Evolutionary conservation across 2,888 invertebrate genomes (phyloP).

Genomic region (Nemotelus nigrinus): DNA sequence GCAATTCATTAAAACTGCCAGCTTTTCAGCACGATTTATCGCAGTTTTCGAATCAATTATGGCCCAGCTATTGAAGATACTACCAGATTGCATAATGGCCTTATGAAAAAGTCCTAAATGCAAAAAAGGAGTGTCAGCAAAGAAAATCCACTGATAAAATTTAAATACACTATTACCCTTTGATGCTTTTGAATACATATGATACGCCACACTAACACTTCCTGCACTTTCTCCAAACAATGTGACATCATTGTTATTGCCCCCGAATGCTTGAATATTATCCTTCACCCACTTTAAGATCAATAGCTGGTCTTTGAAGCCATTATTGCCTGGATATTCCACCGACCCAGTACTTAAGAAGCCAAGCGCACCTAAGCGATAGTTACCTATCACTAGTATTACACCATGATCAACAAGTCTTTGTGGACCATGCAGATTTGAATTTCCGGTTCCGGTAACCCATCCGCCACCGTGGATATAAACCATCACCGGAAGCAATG

Average conservation of each 20-base stretch:
- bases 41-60: neutral
- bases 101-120: constrained; percentile 22
- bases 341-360: constrained; percentile 46
- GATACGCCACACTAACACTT: constrained; percentile 26
- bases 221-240: constrained; percentile 31
- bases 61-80: constrained; percentile 20
- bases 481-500: constrained; percentile 59
- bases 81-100: constrained; percentile 33
- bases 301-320: constrained; percentile 48
- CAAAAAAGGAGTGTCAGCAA: neutral
- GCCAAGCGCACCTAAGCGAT: constrained; percentile 59
- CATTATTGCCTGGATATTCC: constrained; percentile 47
- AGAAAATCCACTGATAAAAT: no score
- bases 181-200: constrained; percentile 7
- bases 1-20: constrained; percentile 6
- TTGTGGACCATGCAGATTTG: constrained; percentile 60
- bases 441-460: constrained; percentile 67
- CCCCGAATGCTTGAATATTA: constrained; percentile 47
- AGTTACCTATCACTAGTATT: constrained; percentile 59
- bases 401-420: constrained; percentile 60
- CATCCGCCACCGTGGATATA: constrained; percentile 66
- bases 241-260: constrained; percentile 30
- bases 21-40: constrained; percentile 1
- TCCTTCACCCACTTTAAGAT: constrained; percentile 47
- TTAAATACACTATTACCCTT: no score